Evolutionary conservation across 2,113 vertebrate genomes (phyloP), one percentile per base, ranked within the genome.

Genomic region (Leptocoma aspasia): DNA sequence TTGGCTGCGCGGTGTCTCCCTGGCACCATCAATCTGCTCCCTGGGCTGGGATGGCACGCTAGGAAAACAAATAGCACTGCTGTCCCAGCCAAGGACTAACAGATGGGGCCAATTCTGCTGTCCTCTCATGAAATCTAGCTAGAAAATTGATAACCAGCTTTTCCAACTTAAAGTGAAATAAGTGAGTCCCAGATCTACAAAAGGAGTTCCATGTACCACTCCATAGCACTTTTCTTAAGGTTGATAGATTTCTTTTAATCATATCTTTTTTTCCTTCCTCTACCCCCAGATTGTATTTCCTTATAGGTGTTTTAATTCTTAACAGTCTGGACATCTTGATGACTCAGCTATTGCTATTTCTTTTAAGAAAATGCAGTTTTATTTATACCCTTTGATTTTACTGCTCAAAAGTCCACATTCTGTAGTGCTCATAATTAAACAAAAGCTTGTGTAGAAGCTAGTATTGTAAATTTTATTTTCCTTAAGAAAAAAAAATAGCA

Each of bases 71-170:
- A 93, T 52, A 92, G 86, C 86, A 13, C 80, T 15, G 16, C 6
- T 93, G 89, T 75, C 95, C 86, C 76, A 63, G 96, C 82, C 92
- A 93, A 73, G 90, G 95, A 92, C 90, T 90, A 78, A 73, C 86
- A 94, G 88, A 81, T 92, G 94, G 89, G 90, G 68, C 27, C 27
- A 52, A 47, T 75, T 92, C 89, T 92, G 52, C 91, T 81, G 15
- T 47, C 52, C 47, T 63, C 30, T 47, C 54, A 31, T 15, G 24
- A 75, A 77, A 83, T 65, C 75, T 30, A 83, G 82, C 82, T 60
- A 30, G 41, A 37, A 90, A 83, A 86, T 26, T 37, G 64, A 60
- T 81, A 89, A 35, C 52, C 16, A 71, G 68, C 79, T 78, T 83
- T 83, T 56, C 60, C 44, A 44, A 15, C 35, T n/a, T 59, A 2